These are phyloP conservation scores for Eretmocerus hayati DNA, from an alignment of 2,888 invertebrate species.

Conservation along the genomic window DNA sequence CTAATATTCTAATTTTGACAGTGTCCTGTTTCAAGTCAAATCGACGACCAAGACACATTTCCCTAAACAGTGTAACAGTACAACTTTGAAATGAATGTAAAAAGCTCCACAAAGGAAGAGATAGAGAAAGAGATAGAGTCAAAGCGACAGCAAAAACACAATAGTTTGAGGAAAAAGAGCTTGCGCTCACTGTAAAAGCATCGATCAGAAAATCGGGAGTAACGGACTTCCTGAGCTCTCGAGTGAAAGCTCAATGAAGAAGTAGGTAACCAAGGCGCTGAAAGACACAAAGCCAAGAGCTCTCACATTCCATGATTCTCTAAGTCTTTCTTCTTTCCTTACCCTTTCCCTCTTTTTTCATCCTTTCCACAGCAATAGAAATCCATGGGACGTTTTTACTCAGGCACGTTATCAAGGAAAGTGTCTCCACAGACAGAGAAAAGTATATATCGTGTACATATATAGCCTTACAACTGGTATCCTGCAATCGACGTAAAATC, in stretches of 20 bases:
- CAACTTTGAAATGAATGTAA: no score
- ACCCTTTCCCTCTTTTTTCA: no score
- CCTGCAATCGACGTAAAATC: conserved; percentile 17
- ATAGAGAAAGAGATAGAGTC: no score
- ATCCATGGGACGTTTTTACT: not conserved
- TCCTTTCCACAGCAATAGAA: not conserved
- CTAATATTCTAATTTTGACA: no score
- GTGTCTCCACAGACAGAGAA: not conserved
- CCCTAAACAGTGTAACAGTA: no score
- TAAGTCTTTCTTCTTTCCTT: no score
- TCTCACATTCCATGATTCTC: not conserved
- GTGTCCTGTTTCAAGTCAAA: no score
- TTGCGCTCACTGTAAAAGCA: no score
- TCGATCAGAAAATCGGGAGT: conserved; percentile 1
- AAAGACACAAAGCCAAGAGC: not conserved
- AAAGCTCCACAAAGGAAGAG: no score
- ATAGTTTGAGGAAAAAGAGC: no score
- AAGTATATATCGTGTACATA: not conserved
- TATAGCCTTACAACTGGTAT: not conserved
- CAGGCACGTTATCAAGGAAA: conserved; percentile 1
- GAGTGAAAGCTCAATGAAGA: conserved; percentile 8
- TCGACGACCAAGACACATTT: no score
- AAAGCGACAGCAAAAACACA: no score
- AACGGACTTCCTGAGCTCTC: not conserved
- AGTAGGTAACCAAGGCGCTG: conserved; percentile 16